These are phyloP conservation scores for Cavia aperea DNA, from an alignment of 2,113 vertebrate genomes.

Conservation along the genomic window DNA sequence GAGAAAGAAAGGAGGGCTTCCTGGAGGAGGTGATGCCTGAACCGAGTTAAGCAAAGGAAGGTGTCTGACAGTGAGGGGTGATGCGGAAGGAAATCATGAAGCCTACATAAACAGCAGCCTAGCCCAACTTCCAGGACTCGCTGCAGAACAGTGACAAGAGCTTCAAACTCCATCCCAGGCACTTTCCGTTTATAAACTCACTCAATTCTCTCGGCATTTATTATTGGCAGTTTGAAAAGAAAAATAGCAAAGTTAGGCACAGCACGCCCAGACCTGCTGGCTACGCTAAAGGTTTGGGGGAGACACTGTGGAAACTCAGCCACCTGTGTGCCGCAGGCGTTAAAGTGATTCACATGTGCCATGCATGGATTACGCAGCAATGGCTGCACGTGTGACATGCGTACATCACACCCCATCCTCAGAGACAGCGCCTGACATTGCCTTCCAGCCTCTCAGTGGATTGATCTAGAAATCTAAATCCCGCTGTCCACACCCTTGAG, in stretches of 20 bases:
- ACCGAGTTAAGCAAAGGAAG: not conserved
- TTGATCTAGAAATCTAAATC: not conserved
- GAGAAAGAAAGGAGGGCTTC: not conserved
- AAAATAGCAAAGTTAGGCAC: not conserved
- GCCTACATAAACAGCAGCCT: too few species aligned
- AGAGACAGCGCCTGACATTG: not conserved
- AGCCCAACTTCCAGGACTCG: rapidly evolving
- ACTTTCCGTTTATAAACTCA: not conserved
- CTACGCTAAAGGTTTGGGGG: rapidly evolving
- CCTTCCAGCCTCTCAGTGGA: not conserved
- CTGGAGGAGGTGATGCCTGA: not conserved
- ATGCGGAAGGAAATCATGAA: not conserved
- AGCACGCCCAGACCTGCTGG: too few species aligned
- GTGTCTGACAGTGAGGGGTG: not conserved
- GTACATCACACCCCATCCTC: not conserved
- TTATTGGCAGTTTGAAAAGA: not conserved
- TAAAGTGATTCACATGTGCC: too few species aligned
- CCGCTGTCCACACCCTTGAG: not conserved
- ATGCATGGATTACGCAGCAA: too few species aligned
- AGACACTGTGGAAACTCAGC: not conserved
- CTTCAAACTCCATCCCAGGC: not conserved
- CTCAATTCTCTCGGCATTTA: not conserved
- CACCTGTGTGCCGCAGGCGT: rapidly evolving
- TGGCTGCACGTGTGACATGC: rapidly evolving
- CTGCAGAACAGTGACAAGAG: rapidly evolving